Conservation (phyloP, 2,888 invertebrate species). For the Stenchaetothrips biformis region DNA sequence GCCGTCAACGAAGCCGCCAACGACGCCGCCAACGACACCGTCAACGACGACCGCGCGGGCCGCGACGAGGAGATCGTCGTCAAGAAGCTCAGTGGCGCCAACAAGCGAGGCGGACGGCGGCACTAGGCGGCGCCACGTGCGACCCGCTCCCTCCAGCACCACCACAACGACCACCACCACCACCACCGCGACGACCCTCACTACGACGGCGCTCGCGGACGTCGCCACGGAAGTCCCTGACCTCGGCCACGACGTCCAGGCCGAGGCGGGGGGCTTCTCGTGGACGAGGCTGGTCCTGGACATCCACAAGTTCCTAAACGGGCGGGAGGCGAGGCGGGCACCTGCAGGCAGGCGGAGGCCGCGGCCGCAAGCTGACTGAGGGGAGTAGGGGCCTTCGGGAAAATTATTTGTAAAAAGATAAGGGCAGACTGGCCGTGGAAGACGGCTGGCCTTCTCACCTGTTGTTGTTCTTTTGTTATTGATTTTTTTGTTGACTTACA, state of each 20-base stretch:
- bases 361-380: too few species aligned
- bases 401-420: too few species aligned
- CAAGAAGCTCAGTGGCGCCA: background rate
- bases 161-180: background rate
- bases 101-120: background rate
- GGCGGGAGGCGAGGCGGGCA: background rate
- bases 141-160: background rate
- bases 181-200: background rate
- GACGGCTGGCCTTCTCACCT: too few species aligned
- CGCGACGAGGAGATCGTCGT: background rate
- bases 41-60: background rate
- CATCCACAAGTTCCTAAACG: slow-evolving; percentile 5
- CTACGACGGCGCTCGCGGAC: background rate
- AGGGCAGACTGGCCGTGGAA: too few species aligned
- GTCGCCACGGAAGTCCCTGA: background rate
- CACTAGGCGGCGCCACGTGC: background rate
- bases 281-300: slow-evolving; percentile 10
- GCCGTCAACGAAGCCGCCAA: background rate
- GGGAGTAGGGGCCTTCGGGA: too few species aligned
- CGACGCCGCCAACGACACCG: background rate
- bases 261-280: background rate
- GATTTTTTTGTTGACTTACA: too few species aligned
- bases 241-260: background rate
- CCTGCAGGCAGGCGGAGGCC: too few species aligned
- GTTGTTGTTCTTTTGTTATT: too few species aligned